Percentiles rank a stretch among this genome's conserved stretches.
These are phyloP conservation scores for Diadegma fenestrale DNA, from an alignment of 2,888 invertebrate genomes.

Conservation along the genomic window DNA sequence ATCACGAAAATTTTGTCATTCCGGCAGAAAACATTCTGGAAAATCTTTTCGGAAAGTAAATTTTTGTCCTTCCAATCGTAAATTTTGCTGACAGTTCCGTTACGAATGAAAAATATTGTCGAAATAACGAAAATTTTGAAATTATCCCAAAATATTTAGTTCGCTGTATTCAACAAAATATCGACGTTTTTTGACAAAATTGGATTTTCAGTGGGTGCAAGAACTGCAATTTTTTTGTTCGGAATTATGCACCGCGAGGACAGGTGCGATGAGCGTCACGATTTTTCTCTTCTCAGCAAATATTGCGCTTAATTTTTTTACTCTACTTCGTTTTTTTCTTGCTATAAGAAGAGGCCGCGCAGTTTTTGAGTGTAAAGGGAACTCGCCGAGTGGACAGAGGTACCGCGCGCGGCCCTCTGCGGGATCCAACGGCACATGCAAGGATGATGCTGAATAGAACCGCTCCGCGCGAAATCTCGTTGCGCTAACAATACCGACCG, in stretches of 20 bases:
- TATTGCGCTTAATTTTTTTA: conserved; percentile 64
- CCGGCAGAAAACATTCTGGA: too few relatives aligned
- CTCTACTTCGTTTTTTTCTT: conserved; percentile 72
- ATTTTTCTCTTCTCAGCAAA: conserved; percentile 39
- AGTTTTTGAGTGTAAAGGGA: conserved; percentile 64
- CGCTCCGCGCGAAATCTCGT: conserved; percentile 79
- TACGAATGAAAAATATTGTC: too few relatives aligned
- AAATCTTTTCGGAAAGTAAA: too few relatives aligned
- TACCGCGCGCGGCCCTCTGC: conserved; percentile 76
- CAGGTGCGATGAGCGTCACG: neutral
- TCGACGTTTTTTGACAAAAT: too few relatives aligned
- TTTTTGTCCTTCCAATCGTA: too few relatives aligned
- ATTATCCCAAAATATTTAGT: too few relatives aligned
- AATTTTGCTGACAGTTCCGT: too few relatives aligned
- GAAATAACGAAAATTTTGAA: too few relatives aligned
- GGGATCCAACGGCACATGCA: conserved; percentile 51
- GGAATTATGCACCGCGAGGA: neutral
- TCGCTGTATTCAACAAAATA: too few relatives aligned
- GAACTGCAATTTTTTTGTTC: neutral
- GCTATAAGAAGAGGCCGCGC: conserved; percentile 65
- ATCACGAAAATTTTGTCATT: too few relatives aligned
- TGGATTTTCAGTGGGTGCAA: too few relatives aligned
- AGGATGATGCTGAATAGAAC: conserved; percentile 57
- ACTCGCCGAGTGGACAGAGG: conserved; percentile 76
- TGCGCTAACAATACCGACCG: conserved; percentile 84